Evolutionary conservation across 2,888 invertebrate genomes (phyloP), one percentile per base, ranked within the genome.

Genomic region (Tipula helvola): DNA sequence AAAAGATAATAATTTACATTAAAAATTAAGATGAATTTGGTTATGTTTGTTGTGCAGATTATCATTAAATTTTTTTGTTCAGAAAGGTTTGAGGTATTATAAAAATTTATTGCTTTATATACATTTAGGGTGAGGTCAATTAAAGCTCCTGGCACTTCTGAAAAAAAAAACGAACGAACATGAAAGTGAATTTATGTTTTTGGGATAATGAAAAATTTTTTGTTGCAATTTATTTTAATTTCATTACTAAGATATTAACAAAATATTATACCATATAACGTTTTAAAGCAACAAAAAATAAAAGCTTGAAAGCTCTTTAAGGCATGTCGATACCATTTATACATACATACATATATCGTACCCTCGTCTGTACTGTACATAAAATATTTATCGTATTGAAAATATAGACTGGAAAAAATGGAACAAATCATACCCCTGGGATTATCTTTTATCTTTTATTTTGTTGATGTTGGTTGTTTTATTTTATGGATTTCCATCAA

Each of bases 401-500:
- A 39, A 52, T 52, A 52, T 16, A 52, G 52, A 52, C 52, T 52
- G 52, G 16, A 52, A 52, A 52, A 52, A 71, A 71, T 71, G 71
- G 71, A 71, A 71, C 71, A 71, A 71, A 71, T 71, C 71, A 71
- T 71, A 71, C 71, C 71, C 71, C 71, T 10, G 71, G 71, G 71
- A 71, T 71, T 71, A 71, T 71, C 71, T 71, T 71, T 71, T 71
- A 71, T 71, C 28, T 71, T 28, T 71, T 12, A 10, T 71, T 71
- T 71, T 52, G 52, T 52, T 52, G 12, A 16, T 52, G n/a, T n/a
- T n/a, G n/a, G n/a, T 52, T 52, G 44, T 85, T 36, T 85, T 42
- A 42, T 85, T 85, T 39, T 85, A 85, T 85, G 28, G n/a, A 85
- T 85, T 41, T 85, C n/a, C 41, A 85, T 85, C 5, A 41, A 84